phyloP scores from a whole-genome alignment of 2,113 vertebrate species.

The Oncorhynchus kisutch region DNA sequence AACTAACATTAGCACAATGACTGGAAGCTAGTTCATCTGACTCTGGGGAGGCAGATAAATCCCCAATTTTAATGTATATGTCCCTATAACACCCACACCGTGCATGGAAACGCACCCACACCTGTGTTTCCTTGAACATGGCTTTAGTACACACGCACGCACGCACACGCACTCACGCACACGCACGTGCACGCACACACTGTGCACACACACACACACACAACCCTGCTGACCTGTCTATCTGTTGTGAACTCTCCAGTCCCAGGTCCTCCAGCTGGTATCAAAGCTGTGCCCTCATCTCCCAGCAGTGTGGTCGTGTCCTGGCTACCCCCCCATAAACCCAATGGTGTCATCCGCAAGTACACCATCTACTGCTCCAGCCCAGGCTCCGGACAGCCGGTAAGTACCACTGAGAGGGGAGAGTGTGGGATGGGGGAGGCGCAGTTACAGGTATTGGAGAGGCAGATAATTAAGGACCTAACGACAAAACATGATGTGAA shows the following conservation, averaged over 20 bases:
- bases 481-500: constrained; percentile 24
- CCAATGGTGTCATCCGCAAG: constrained; percentile 96
- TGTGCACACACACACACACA: constrained; percentile 12
- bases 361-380: constrained; percentile 99
- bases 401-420: constrained; percentile 63
- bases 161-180: not conserved
- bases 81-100: too few relatives aligned
- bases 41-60: too few relatives aligned
- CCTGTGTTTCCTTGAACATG: constrained; percentile 61
- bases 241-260: constrained; percentile 51
- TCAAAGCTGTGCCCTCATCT: constrained; percentile 95
- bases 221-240: constrained; percentile 28
- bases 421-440: not conserved
- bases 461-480: constrained; percentile 3
- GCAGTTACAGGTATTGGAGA: constrained; percentile 8
- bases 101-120: too few relatives aligned
- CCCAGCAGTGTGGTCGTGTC: constrained; percentile 95
- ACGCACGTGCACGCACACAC: not conserved
- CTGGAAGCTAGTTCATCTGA: too few relatives aligned
- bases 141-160: constrained; percentile 7
- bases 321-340: constrained; percentile 92
- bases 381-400: constrained; percentile 93
- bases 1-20: too few relatives aligned
- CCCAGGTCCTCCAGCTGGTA: constrained; percentile 93
- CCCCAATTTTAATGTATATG: too few relatives aligned